Base-by-base conservation (phyloP, 1,140 invertebrate species). In the Drosophila lacertosa region DNA sequence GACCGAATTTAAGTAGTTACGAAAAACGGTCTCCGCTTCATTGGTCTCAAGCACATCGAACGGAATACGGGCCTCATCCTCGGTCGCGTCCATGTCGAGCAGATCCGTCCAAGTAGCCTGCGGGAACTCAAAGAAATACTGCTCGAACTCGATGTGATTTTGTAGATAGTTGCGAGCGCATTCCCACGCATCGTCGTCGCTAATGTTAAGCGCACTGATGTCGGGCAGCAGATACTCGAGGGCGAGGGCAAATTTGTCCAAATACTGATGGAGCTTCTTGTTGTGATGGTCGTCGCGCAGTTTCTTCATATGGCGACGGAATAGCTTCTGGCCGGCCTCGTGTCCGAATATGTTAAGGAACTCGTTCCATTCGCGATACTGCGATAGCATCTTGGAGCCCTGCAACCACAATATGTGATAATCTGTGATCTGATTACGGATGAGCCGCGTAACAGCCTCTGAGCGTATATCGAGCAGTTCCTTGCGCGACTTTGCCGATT, bases 21-120 rank as follows among this genome's bases (percentile, higher is more conserved):
- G 96, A 91, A 97, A 99, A 6, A 97, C 96, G 0, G 95, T 95
- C 91, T 98, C 97, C 10, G 97, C 97, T 90, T 99, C 97, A 42
- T 95, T 94, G 3, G 96, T 97, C 77, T 97, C 96, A 9, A 99
- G 92, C 48, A 99, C 95, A 90, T 98, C 97, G 89, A 96, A 97
- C 2, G 98, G 98, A 89, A 99, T 97, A 83, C 96, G 93, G 33
- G 93, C 92, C 72, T 95, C 94, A 79, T 94, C 94, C 53, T 95
- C 93, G 54, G 96, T 93, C 82, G 95, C 95, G 80, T 94, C 90
- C 78, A 91, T 89, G 40, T 91, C 91, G 32, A 90, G 64, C 51
- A 91, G 94, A 88, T 96, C 95, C 20, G 95, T 95, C 97, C 96
- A 97, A 1, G 95, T 94, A 64, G 95, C 94, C 81, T 96, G 94